phyloP scores from a whole-genome alignment of 2,113 vertebrate species.

The Ameiurus melas region DNA sequence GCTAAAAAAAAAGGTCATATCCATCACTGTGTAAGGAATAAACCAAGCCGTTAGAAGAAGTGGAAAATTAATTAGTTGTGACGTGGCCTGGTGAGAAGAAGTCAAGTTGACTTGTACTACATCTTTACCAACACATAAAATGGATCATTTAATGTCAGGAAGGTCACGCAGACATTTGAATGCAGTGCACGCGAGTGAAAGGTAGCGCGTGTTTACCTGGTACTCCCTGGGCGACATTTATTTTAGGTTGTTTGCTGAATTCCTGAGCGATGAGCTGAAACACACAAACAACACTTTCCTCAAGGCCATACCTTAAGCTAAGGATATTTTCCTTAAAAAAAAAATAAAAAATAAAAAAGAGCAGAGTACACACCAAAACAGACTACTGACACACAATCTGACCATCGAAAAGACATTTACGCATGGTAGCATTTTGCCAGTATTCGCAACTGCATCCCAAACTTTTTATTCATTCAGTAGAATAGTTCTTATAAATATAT shows the following conservation, averaged over 20 bases:
- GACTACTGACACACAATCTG: background rate
- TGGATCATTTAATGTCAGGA: background rate
- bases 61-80: background rate
- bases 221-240: slow-evolving; percentile 67
- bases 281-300: background rate
- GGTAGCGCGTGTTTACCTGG: slow-evolving; percentile 74
- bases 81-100: background rate
- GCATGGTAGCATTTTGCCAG: no score
- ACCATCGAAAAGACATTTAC: background rate
- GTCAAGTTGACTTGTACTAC: background rate
- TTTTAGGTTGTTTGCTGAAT: slow-evolving; percentile 82
- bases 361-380: background rate
- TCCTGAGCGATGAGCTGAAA: slow-evolving; percentile 92
- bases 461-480: background rate
- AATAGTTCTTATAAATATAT: background rate
- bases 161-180: no score
- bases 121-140: background rate
- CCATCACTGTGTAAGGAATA: background rate
- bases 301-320: background rate
- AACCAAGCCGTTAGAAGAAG: background rate
- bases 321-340: background rate
- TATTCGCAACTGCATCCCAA: background rate
- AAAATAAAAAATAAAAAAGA: background rate
- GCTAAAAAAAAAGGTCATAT: background rate
- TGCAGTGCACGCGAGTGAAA: background rate